Evolutionary conservation across 2,113 vertebrate genomes (phyloP).

Genomic region (Oreochromis aureus): DNA sequence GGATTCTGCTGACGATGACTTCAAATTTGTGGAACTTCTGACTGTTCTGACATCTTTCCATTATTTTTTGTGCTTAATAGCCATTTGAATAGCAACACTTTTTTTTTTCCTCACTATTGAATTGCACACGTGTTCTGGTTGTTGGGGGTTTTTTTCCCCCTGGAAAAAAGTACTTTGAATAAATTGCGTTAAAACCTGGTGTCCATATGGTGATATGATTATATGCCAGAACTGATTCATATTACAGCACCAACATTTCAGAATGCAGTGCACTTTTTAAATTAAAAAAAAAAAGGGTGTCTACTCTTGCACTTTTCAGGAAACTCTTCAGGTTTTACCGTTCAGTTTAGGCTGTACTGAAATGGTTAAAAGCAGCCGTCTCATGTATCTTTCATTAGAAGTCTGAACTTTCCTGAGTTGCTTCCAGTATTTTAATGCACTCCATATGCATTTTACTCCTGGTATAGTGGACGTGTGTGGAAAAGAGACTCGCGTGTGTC

Average conservation of each 20-base stretch:
- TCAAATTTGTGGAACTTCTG: not conserved
- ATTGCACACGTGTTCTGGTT: not conserved
- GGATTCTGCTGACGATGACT: not conserved
- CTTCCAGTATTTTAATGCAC: slow-evolving; percentile 43
- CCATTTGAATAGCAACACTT: not conserved
- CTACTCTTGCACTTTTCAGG: not conserved
- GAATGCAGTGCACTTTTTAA: not conserved
- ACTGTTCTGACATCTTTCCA: not conserved
- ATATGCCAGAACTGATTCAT: not conserved
- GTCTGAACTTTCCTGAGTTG: slow-evolving; percentile 37
- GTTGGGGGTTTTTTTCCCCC: not conserved
- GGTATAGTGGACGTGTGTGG: not conserved
- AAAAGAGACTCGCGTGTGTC: not conserved
- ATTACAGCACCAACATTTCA: not conserved
- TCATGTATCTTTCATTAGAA: slow-evolving; percentile 44
- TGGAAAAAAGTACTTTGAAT: not conserved
- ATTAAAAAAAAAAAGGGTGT: not conserved
- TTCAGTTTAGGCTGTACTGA: not conserved
- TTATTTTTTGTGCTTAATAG: not conserved
- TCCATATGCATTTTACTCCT: slow-evolving; percentile 36
- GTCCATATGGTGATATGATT: not conserved
- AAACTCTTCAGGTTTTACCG: not conserved
- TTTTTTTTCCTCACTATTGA: not conserved
- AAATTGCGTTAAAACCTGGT: not conserved
- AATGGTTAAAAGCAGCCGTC: slow-evolving; percentile 13